phyloP scores from a whole-genome alignment of 2,888 invertebrate species.

The Orthosia gothica region DNA sequence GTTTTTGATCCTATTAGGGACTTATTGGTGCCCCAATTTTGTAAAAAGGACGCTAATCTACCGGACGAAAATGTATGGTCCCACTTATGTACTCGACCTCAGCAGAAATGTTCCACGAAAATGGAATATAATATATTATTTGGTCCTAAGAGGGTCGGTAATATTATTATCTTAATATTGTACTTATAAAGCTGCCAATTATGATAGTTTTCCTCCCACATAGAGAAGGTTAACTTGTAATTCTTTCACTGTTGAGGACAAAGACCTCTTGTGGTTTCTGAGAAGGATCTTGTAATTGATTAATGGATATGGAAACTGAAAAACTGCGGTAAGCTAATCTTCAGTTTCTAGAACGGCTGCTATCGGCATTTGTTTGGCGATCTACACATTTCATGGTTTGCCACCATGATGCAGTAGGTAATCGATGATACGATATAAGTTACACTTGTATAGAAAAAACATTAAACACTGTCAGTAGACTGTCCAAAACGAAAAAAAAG shows the following conservation, averaged over 20 bases:
- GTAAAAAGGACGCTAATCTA: constrained; percentile 46
- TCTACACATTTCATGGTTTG: no score
- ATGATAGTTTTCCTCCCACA: not conserved
- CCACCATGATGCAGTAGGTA: no score
- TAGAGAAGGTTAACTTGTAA: not conserved
- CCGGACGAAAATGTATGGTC: constrained; percentile 22
- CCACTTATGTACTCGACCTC: constrained; percentile 29
- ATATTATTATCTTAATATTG: constrained; percentile 4
- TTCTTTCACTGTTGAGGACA: not conserved
- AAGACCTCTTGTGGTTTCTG: not conserved
- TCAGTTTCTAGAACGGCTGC: no score
- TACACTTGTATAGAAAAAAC: no score
- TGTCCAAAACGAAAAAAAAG: no score
- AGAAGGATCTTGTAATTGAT: not conserved
- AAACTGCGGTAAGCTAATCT: not conserved
- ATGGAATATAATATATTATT: constrained; percentile 42
- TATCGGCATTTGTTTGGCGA: no score
- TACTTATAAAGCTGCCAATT: constrained; percentile 10
- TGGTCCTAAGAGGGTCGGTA: constrained; percentile 1
- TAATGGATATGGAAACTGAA: not conserved
- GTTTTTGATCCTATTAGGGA: constrained; percentile 41
- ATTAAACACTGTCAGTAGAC: no score
- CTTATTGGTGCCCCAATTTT: constrained; percentile 42
- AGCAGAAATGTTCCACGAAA: constrained; percentile 14
- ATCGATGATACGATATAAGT: no score